A percentile compares a stretch with the other conserved stretches of the same genome.
Evolutionary conservation across 2,797 vertebrate genomes (phyloP).

Genomic region (Molossus molossus): DNA sequence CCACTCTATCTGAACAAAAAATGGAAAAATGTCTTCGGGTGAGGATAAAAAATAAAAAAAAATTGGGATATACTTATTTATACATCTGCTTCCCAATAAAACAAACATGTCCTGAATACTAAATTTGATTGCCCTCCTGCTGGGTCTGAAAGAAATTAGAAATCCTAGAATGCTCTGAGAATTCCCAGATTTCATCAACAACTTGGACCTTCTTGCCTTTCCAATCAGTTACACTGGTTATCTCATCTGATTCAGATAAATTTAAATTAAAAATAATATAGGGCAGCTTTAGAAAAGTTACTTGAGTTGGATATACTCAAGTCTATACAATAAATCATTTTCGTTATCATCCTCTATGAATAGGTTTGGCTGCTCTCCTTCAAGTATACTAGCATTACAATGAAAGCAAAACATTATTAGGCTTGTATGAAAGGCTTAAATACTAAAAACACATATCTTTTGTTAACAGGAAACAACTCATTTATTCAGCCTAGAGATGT

Average conservation of each 20-base stretch:
- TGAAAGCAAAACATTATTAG: constrained; percentile 42
- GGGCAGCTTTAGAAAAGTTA: constrained; percentile 15
- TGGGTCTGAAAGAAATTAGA: neutral
- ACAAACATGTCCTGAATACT: neutral
- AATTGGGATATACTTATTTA: neutral
- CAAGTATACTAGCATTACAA: constrained; percentile 21
- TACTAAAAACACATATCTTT: neutral
- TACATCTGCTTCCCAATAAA: neutral
- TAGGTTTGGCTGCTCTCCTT: constrained; percentile 31
- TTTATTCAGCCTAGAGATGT: constrained; percentile 24
- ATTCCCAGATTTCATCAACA: neutral
- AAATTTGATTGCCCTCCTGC: neutral
- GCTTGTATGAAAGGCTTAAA: constrained; percentile 4
- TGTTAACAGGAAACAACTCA: neutral
- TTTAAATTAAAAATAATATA: constrained; percentile 47
- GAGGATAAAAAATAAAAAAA: no score
- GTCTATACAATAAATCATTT: constrained; percentile 30
- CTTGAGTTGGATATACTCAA: neutral
- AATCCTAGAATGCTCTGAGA: neutral
- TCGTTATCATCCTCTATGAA: constrained; percentile 34
- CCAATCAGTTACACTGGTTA: neutral
- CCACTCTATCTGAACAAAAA: no score
- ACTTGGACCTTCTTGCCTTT: neutral
- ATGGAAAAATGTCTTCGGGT: no score
- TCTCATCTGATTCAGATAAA: constrained; percentile 18